phyloP scores from a whole-genome alignment of 37 sponge, comb jelly and placozoan genomes.

The Amphimedon queenslandica region DNA sequence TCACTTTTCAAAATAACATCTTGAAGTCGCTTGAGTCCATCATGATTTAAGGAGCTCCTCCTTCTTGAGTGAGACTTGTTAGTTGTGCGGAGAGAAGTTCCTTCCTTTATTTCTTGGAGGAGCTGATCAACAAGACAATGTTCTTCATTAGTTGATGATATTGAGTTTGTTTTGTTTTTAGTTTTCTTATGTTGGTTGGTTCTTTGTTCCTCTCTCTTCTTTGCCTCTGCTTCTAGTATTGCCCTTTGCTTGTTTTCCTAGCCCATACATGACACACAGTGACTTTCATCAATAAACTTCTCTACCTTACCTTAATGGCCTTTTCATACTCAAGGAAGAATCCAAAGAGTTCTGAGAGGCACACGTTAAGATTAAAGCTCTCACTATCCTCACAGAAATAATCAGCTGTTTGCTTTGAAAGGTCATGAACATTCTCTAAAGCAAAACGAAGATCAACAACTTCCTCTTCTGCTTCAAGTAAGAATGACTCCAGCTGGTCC shows the following conservation, averaged over 20 bases:
- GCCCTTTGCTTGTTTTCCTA: not conserved
- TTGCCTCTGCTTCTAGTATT: not conserved
- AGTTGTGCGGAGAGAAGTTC: not conserved
- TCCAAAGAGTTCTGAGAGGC: slow-evolving; percentile 29
- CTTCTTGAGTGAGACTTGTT: not conserved
- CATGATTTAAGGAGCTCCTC: not conserved
- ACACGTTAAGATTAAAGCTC: slow-evolving; percentile 75
- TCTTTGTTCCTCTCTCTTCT: slow-evolving; percentile 15
- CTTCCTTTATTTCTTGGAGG: not conserved
- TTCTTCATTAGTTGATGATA: not conserved
- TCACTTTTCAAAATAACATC: not conserved
- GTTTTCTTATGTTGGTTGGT: not conserved
- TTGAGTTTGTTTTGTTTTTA: not conserved
- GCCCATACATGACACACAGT: not conserved
- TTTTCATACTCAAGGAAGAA: slow-evolving; percentile 46
- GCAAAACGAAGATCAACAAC: slow-evolving; percentile 40
- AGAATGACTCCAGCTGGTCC: slow-evolving; percentile 50
- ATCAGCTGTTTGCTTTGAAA: slow-evolving; percentile 38
- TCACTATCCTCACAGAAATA: slow-evolving; percentile 76
- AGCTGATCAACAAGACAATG: not conserved
- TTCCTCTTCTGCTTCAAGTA: slow-evolving; percentile 36
- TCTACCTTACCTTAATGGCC: slow-evolving; percentile 52
- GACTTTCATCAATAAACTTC: not conserved
- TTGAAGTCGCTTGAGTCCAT: not conserved
- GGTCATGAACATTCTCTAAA: slow-evolving; percentile 21